Conservation (phyloP, 2,113 vertebrate species). For the Tragelaphus strepsiceros region DNA sequence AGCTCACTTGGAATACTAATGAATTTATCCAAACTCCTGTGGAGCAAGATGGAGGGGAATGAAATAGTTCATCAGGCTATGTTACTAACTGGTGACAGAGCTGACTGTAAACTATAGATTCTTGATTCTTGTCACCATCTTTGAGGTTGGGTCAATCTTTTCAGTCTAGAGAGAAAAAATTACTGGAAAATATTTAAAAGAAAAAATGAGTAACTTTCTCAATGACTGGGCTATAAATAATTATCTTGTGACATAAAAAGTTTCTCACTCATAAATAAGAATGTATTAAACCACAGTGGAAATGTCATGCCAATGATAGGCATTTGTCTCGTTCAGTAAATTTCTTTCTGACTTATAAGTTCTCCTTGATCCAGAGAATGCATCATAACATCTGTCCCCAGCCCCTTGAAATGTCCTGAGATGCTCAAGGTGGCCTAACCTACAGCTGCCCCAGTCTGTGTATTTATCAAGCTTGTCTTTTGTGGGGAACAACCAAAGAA, state of each 20-base stretch:
- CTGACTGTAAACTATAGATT: background rate
- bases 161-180: background rate
- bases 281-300: conserved; percentile 12
- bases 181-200: background rate
- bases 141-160: background rate
- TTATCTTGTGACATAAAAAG: background rate
- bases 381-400: accelerated
- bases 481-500: background rate
- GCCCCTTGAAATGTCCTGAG: background rate
- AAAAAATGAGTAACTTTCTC: background rate
- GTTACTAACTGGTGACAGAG: background rate
- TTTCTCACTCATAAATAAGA: conserved; percentile 34
- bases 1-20: background rate
- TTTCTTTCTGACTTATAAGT: conserved; percentile 42
- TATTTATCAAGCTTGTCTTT: background rate
- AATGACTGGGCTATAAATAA: background rate
- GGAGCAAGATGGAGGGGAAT: background rate
- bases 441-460: no score
- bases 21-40: background rate
- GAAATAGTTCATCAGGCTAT: background rate
- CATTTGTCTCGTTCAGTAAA: conserved; percentile 14
- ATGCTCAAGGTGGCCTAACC: background rate
- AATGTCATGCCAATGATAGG: background rate
- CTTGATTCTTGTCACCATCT: background rate
- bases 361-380: background rate